Percentiles rank a stretch among this genome's conserved stretches.
phyloP scores from a whole-genome alignment of 2,113 vertebrate genomes.

The Lophotis ruficrista region DNA sequence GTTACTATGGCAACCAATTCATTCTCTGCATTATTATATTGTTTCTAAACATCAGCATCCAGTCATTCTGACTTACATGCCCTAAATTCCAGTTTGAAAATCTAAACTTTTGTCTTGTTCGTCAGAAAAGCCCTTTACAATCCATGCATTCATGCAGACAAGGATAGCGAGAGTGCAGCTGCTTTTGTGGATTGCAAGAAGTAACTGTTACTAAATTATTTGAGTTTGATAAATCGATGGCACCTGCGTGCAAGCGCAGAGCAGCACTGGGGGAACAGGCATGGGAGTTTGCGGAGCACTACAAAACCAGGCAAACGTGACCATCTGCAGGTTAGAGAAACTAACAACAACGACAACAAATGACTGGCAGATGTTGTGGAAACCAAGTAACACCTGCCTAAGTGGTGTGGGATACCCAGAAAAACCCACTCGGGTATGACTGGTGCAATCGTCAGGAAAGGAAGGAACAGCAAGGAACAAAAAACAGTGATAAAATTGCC shows the following conservation, averaged over 20 bases:
- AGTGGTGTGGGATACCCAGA: constrained; percentile 10
- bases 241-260: not conserved
- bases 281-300: not conserved
- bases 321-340: constrained; percentile 49
- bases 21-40: constrained; percentile 66
- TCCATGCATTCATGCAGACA: constrained; percentile 54
- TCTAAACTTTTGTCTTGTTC: constrained; percentile 44
- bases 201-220: constrained; percentile 39
- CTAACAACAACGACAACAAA: not conserved
- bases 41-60: constrained; percentile 51
- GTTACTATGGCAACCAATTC: constrained; percentile 73
- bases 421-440: not conserved
- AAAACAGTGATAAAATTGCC: not conserved
- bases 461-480: not conserved
- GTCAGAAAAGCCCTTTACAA: constrained; percentile 37
- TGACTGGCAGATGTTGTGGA: constrained; percentile 56
- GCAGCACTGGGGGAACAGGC: not conserved
- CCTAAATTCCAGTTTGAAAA: constrained; percentile 67
- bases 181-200: constrained; percentile 35
- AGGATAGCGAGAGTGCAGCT: constrained; percentile 22
- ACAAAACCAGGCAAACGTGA: constrained; percentile 14
- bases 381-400: constrained; percentile 47
- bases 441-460: not conserved
- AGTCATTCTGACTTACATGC: constrained; percentile 41
- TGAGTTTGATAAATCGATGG: constrained; percentile 39